Evolutionary conservation across 2,797 vertebrate species (phyloP).

Genomic region (Coregonus ussuriensis): DNA sequence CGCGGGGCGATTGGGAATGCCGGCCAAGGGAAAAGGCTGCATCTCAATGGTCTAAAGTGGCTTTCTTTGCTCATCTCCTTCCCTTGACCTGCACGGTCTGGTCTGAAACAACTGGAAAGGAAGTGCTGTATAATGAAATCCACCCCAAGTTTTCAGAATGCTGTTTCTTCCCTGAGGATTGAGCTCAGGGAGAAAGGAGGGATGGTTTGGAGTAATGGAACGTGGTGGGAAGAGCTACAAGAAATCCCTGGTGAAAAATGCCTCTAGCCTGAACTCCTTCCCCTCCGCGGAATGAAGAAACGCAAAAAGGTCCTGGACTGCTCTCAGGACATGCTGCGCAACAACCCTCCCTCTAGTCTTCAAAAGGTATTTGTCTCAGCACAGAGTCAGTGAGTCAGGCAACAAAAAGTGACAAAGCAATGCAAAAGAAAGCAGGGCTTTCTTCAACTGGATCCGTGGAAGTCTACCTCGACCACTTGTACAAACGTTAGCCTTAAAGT

Average conservation of each 20-base stretch:
- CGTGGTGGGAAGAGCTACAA: conserved; percentile 39
- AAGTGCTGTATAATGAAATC: neutral
- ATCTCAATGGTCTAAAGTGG: neutral
- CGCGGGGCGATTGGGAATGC: conserved; percentile 52
- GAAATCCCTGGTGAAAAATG: conserved; percentile 61
- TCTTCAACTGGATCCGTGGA: neutral
- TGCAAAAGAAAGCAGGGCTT: neutral
- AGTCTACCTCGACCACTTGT: neutral
- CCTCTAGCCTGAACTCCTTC: conserved; percentile 67
- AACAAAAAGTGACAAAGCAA: neutral
- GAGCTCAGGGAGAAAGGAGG: conserved; percentile 9
- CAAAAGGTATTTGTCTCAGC: neutral
- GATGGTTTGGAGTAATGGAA: neutral
- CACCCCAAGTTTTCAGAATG: no score
- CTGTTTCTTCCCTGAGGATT: no score
- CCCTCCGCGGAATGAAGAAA: conserved; percentile 52
- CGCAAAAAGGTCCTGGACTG: neutral
- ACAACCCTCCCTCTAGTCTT: neutral
- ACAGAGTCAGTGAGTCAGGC: neutral
- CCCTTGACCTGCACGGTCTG: neutral
- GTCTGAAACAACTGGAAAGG: no score
- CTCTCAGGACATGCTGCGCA: neutral
- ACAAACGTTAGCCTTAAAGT: neutral
- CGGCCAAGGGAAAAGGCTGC: conserved; percentile 8
- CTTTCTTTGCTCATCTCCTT: neutral